Evolutionary conservation across 2,113 vertebrate species (phyloP).

Genomic region (Anhinga rufa): DNA sequence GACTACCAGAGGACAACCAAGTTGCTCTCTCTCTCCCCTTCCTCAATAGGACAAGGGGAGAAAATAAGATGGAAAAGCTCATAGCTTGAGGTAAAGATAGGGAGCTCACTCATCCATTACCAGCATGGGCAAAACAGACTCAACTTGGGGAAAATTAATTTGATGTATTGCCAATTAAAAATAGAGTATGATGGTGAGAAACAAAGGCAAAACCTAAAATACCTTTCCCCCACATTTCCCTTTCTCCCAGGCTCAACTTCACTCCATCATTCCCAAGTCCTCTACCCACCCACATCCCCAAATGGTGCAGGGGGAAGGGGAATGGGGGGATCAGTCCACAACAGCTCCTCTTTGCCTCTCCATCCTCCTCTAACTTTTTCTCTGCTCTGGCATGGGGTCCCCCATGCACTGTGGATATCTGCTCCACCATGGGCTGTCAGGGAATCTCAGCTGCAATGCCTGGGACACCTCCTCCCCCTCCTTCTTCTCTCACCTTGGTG

Average conservation of each 20-base stretch:
- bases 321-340: background rate
- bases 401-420: background rate
- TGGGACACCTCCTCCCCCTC: background rate
- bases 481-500: background rate
- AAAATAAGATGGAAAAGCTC: background rate
- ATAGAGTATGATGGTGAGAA: background rate
- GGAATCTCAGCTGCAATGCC: background rate
- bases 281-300: background rate
- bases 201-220: background rate
- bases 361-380: background rate
- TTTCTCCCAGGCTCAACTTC: background rate
- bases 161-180: background rate
- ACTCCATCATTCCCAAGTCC: background rate
- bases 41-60: background rate
- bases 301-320: background rate
- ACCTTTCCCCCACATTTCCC: background rate
- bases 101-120: background rate
- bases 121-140: background rate
- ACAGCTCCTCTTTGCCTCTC: background rate
- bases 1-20: background rate
- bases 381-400: background rate
- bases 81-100: rapidly evolving
- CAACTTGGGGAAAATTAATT: background rate
- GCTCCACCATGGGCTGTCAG: rapidly evolving
- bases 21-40: background rate